Base-by-base conservation (phyloP, 2,797 vertebrate species). In the Perodicticus potto region DNA sequence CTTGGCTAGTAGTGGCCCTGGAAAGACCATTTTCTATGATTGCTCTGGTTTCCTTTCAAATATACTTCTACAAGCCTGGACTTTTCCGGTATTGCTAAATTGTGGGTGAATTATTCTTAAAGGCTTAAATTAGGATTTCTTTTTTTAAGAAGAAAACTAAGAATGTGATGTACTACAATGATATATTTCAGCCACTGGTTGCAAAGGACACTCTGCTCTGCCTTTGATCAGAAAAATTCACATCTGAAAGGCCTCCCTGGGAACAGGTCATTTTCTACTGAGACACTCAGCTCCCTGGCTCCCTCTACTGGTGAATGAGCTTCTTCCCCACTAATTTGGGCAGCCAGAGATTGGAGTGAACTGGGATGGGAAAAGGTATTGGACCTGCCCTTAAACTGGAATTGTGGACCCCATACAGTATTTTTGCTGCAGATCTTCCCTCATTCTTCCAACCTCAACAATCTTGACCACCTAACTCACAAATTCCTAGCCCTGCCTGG, bases 21-120 rank as follows among this genome's bases (percentile, higher is more conserved):
- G 97, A 98, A 98, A 98, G 97, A 97, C 98, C 73, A 96, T 96
- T 98, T 98, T 97, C 97, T 98, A 98, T 97, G 97, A 98, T 96
- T 97, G 97, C 94, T 97, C 98, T 98, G 97, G 95, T 97, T 98
- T 98, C 98, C 97, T 98, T 98, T 98, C 97, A 98, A 98, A 98
- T 97, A 97, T 88, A 93, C 95, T 98, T 98, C 97, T 98, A 98
- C 96, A 98, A 98, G 96, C 96, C 93, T 91, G 96, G 97, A 97
- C 96, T 98, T 98, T 98, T 98, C 96, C 98, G 98, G 97, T 98
- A 98, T 92, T 92, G 90, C 89, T 98, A 97, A 98, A 97, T 96
- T 94, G 94, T 95, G 97, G 98, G 96, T 98, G 98, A 98, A 96
- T 97, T 98, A 97, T 95, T 98, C 96, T 96, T 97, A 97, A 97